Percentiles rank a stretch among this genome's conserved stretches.
Evolutionary conservation across 2,113 vertebrate genomes (phyloP).

Genomic region (Camarhynchus parvulus): DNA sequence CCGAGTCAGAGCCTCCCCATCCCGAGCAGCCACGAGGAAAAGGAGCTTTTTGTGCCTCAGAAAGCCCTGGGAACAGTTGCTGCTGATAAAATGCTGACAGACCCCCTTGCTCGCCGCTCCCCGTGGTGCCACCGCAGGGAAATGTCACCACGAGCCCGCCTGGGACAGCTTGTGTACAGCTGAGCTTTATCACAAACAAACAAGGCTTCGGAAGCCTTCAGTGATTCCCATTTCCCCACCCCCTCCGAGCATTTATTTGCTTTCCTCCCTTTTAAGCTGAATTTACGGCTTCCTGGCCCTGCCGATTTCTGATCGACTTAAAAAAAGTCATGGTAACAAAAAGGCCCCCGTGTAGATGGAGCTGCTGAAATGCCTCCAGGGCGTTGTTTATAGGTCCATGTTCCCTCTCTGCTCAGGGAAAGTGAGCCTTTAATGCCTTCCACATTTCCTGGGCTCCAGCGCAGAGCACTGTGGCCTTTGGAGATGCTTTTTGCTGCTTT

Average conservation of each 20-base stretch:
- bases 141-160: neutral
- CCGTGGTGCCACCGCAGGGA: slow-evolving; percentile 2
- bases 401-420: slow-evolving; percentile 69
- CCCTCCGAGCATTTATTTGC: slow-evolving; percentile 7
- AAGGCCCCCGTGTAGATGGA: slow-evolving; percentile 35
- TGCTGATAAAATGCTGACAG: slow-evolving; percentile 65
- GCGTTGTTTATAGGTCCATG: slow-evolving; percentile 65
- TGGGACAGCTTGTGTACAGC: slow-evolving; percentile 39
- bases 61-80: neutral
- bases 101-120: neutral
- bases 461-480: slow-evolving; percentile 32
- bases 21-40: neutral
- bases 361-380: slow-evolving; percentile 72
- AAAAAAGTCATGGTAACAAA: neutral
- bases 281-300: slow-evolving; percentile 70
- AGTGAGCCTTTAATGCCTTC: slow-evolving; percentile 76
- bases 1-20: neutral
- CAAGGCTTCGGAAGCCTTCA: slow-evolving; percentile 32
- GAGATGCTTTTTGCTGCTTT: slow-evolving; percentile 58
- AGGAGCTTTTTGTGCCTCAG: slow-evolving; percentile 31
- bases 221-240: neutral
- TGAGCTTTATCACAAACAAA: slow-evolving; percentile 51
- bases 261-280: slow-evolving; percentile 55
- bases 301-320: slow-evolving; percentile 51
- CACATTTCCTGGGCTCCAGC: slow-evolving; percentile 60